Base-by-base conservation (phyloP, 2,888 invertebrate genomes). In the Xanthorhoe spadicearia region DNA sequence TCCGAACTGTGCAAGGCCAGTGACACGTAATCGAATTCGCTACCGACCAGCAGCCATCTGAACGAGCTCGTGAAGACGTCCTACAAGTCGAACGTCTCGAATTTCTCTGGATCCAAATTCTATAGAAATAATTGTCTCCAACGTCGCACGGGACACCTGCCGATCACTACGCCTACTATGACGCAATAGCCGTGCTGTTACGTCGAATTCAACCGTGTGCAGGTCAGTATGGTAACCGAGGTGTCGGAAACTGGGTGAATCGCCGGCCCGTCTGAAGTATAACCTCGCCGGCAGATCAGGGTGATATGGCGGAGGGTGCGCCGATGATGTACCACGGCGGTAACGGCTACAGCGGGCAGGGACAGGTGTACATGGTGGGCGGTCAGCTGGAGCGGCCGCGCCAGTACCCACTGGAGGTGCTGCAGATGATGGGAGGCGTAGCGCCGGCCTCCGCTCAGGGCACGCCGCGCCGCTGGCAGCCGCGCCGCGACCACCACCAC, bases 281-380 rank as follows among this genome's bases (percentile, higher is more conserved):
- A 73, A 66, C 32, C 53, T 73, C 68, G 66, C 76, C 78, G 76
- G 75, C 81, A 87, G 87, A 78, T 80, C 64, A 68, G 69, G 74
- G 77, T 74, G 78, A 77, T 66, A 92, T 92, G 92, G 89, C 84
- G 78, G 93, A 92, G 74, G 89, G 90, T 62, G 83, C 85, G 63
- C 86, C 91, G 59, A 83, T 90, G 75, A 85, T 91, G 84, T 92
- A 87, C 79, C 89, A 90, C 68, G 87, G 86, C 53, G 85, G 81
- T 66, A 84, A 83, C 58, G 86, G 86, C 54, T 86, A 83, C 69
- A 86, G 88, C 49, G 86, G 84, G 13, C 82, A 86, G 28, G 85
- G 85, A 43, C 83, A 84, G 63, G 77, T 88, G 75, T 90, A 84
- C 76, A 79, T 86, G 82, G 81, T 87, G 74, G 77, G 81, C 23